Evolutionary conservation across 2,113 vertebrate genomes (phyloP).

Genomic region (Antennarius striatus): DNA sequence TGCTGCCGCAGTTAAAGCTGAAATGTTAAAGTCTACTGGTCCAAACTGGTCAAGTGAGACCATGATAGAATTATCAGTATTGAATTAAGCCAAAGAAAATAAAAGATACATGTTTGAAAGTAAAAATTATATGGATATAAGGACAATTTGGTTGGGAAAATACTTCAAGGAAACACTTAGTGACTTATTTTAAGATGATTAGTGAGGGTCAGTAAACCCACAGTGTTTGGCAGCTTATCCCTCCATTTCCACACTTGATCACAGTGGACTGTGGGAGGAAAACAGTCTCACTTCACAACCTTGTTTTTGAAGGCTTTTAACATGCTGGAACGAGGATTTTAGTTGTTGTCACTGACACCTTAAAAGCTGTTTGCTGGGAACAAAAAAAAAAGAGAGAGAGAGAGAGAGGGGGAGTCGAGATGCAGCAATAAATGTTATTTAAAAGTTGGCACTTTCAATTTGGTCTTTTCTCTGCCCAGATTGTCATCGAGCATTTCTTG

Average conservation of each 20-base stretch:
- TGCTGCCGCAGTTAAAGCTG: no score
- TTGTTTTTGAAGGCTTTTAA: conserved; percentile 46
- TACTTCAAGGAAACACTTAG: conserved; percentile 40
- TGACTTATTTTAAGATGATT: conserved; percentile 37
- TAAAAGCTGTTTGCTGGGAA: conserved; percentile 9
- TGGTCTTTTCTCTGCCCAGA: no score
- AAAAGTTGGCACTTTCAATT: neutral
- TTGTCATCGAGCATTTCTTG: no score
- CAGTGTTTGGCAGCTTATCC: no score
- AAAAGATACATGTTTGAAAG: no score
- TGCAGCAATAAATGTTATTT: conserved; percentile 14
- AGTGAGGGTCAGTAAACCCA: conserved; percentile 39
- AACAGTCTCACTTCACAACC: conserved; percentile 41
- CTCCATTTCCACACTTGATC: no score
- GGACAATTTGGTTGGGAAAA: no score
- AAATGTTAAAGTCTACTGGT: no score
- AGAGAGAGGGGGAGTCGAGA: neutral
- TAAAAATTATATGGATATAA: no score
- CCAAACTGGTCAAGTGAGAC: no score
- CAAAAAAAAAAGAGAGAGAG: conserved; percentile 6
- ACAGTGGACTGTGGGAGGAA: conserved; percentile 9
- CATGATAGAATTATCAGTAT: no score
- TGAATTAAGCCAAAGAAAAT: no score
- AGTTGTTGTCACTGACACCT: conserved; percentile 11
- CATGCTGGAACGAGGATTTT: conserved; percentile 28